phyloP scores from a whole-genome alignment of 1,140 invertebrate species.

The Telenomus remus region DNA sequence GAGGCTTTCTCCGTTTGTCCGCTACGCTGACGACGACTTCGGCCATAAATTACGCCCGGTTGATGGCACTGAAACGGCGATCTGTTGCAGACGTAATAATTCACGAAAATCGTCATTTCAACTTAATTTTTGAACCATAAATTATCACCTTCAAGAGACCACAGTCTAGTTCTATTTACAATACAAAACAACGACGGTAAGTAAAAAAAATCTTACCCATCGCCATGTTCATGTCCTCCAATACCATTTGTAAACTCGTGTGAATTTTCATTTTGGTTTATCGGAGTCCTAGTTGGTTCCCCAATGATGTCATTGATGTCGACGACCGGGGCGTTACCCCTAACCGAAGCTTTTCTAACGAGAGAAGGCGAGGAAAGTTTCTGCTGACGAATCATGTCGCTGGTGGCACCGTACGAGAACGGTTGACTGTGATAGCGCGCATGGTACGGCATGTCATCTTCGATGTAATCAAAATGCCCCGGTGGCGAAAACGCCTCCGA shows the following conservation, averaged over 20 bases:
- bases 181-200: neutral
- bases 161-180: no score
- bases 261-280: conserved; percentile 66
- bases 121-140: no score
- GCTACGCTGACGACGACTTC: conserved; percentile 1
- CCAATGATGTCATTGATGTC: conserved; percentile 75
- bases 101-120: neutral
- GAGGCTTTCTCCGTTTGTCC: conserved; percentile 17
- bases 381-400: conserved; percentile 78
- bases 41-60: conserved; percentile 11
- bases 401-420: conserved; percentile 85
- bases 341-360: conserved; percentile 80
- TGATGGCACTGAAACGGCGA: neutral
- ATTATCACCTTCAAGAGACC: no score
- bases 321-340: conserved; percentile 71
- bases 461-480: conserved; percentile 72
- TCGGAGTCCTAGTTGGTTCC: conserved; percentile 61
- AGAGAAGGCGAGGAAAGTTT: conserved; percentile 84
- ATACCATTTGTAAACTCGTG: conserved; percentile 68
- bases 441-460: conserved; percentile 86
- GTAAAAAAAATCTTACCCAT: conserved; percentile 62
- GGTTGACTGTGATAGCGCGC: conserved; percentile 86
- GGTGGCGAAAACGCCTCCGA: conserved; percentile 67
- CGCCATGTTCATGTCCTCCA: conserved; percentile 58
- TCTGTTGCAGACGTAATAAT: neutral